These are phyloP conservation scores for Edolisoma coerulescens DNA, from an alignment of 2,113 vertebrate genomes.

Conservation along the genomic window DNA sequence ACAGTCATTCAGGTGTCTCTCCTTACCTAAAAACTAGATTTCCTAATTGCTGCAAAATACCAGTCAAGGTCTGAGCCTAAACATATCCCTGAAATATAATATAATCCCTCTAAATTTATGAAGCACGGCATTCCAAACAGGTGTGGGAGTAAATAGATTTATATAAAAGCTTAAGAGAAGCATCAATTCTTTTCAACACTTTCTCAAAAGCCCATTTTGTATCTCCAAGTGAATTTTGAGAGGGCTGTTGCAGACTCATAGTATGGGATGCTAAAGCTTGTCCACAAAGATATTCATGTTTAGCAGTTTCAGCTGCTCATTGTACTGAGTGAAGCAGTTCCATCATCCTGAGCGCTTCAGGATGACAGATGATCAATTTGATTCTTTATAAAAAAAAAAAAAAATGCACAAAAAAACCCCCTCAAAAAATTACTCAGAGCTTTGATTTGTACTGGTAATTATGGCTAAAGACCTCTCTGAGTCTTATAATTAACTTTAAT, in stretches of 20 bases:
- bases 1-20: not conserved
- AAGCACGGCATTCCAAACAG: not conserved
- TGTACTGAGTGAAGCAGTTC: not conserved
- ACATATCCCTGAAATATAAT: not conserved
- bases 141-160: not conserved
- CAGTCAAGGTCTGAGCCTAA: not conserved
- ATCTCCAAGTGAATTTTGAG: not conserved
- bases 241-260: not conserved
- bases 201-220: not conserved
- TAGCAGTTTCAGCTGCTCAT: not conserved
- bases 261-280: not conserved
- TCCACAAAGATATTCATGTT: not conserved
- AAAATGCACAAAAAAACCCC: rapidly evolving
- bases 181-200: rapidly evolving
- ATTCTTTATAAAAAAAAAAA: not conserved
- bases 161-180: not conserved
- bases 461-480: not conserved
- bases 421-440: not conserved
- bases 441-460: not conserved
- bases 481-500: not conserved
- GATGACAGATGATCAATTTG: not conserved
- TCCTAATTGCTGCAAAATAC: not conserved
- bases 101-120: too few species aligned
- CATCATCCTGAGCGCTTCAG: not conserved
- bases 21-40: not conserved